A percentile compares a stretch with the other conserved stretches of the same genome.
Evolutionary conservation across 2,113 vertebrate genomes (phyloP).

Genomic region (Gracilinanus agilis): DNA sequence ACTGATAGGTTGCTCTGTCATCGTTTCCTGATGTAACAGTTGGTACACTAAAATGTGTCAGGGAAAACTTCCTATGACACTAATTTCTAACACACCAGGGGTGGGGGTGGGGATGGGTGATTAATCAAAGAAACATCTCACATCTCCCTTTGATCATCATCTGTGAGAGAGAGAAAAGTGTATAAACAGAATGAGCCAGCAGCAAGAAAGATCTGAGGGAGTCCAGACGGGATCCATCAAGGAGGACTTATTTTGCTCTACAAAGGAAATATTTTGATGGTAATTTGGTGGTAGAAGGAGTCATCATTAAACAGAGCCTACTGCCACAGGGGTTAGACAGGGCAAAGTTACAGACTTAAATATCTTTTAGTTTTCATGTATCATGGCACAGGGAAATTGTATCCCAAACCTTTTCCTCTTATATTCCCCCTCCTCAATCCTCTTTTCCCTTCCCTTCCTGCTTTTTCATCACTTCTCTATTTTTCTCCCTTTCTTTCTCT

Average conservation of each 20-base stretch:
- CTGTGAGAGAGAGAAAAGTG: slow-evolving; percentile 30
- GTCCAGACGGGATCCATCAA: slow-evolving; percentile 30
- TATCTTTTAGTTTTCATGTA: background rate
- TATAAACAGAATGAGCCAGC: slow-evolving; percentile 38
- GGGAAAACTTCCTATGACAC: background rate
- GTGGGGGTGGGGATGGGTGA: background rate
- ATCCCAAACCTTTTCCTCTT: background rate
- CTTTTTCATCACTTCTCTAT: background rate
- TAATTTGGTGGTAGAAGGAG: slow-evolving; percentile 15
- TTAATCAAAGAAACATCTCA: slow-evolving; percentile 45
- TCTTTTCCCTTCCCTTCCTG: background rate
- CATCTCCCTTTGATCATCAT: slow-evolving; percentile 50
- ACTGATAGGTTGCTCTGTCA: slow-evolving; percentile 24
- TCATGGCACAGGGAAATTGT: background rate
- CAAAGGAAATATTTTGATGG: slow-evolving; percentile 12
- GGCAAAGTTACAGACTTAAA: background rate
- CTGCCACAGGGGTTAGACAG: background rate
- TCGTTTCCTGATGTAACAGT: slow-evolving; percentile 26
- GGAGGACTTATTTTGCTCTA: background rate
- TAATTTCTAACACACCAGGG: background rate
- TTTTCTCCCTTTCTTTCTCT: background rate
- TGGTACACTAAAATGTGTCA: slow-evolving; percentile 10
- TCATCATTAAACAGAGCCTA: background rate
- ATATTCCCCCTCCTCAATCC: background rate
- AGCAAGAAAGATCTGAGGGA: slow-evolving; percentile 5